Evolutionary conservation across 2,797 vertebrate genomes (phyloP), one percentile per base, ranked within the genome.

Genomic region (Gymnoscopelus microlampas): DNA sequence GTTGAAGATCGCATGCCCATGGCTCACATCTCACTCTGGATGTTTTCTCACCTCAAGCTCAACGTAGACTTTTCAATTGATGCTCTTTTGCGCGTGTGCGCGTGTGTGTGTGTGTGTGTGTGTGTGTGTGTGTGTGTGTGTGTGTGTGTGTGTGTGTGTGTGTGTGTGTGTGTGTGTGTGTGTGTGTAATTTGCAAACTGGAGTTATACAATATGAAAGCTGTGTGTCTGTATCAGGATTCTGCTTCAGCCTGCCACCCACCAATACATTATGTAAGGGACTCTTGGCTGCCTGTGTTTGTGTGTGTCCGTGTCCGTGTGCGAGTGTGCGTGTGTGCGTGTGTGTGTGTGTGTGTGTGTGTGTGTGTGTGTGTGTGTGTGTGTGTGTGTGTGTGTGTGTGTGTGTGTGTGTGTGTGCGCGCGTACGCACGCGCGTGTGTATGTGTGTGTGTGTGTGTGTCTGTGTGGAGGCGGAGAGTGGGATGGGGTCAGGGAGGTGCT

Each of bases 241-340:
- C 19, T 24, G 23, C 54, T 11, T 56, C 24, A 23, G 24, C 19
- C 19, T 12, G 11, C 87, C 89, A 60, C 89, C 87, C 87, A 90
- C 89, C 73, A 78, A 54, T 68, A 63, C 57, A 76, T 90, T 90
- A 90, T 88, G 85, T 87, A 90, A 90, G 76, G 86, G 70, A 87
- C 73, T 81, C 19, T 23, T 54, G 53, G 53, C 53, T 15, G 53
- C 53, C 57, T 54, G 15, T 15, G 14, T 54, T 15, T 54, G 53
- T 54, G 15, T 23, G 53, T 53, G 53, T 15, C 15, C 23, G n/a
- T 15, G 53, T 15, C 69, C 48, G 54, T 48, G 59, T 58, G 60
- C 53, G 63, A 32, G 51, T 53, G 58, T 29, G 75, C 53, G 82
- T 44, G 39, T 77, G 14, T 74, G 66, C n/a, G 50, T 50, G 49